These are phyloP conservation scores for Elgaria multicarinata DNA, from an alignment of 2,113 vertebrate species.

Conservation along the genomic window DNA sequence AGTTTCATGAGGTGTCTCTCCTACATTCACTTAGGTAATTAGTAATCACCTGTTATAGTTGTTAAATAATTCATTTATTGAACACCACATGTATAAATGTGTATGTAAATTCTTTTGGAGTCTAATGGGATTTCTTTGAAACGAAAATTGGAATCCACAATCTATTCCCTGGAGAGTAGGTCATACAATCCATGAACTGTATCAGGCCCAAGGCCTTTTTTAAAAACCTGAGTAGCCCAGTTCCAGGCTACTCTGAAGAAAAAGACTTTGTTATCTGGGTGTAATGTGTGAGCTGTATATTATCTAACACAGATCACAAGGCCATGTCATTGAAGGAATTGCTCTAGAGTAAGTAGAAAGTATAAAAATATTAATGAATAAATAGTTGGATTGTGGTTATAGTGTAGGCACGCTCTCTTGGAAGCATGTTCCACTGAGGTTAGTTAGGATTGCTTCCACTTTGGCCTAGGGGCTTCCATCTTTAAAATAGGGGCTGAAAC, in stretches of 20 bases:
- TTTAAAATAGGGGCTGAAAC: not conserved
- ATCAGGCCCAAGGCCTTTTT: not conserved
- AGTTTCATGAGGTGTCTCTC: not conserved
- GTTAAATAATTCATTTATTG: not conserved
- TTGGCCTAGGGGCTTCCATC: not conserved
- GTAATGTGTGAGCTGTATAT: not conserved
- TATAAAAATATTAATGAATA: no score
- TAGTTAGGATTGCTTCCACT: not conserved
- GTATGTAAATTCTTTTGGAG: not conserved
- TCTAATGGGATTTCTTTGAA: not conserved
- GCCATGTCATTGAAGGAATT: not conserved
- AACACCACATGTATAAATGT: not conserved
- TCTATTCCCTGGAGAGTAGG: not conserved
- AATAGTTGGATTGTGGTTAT: not conserved
- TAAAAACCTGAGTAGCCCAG: not conserved
- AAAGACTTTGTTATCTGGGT: not conserved
- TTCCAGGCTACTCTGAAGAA: not conserved
- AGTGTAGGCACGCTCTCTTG: not conserved
- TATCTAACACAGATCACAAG: not conserved
- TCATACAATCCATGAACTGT: not conserved
- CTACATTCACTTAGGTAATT: not conserved
- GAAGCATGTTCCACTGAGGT: not conserved
- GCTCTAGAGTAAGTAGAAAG: not conserved
- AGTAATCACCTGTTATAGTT: not conserved
- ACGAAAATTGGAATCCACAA: not conserved